phyloP scores from a whole-genome alignment of 2,888 invertebrate species.

The Melipona bicolor region DNA sequence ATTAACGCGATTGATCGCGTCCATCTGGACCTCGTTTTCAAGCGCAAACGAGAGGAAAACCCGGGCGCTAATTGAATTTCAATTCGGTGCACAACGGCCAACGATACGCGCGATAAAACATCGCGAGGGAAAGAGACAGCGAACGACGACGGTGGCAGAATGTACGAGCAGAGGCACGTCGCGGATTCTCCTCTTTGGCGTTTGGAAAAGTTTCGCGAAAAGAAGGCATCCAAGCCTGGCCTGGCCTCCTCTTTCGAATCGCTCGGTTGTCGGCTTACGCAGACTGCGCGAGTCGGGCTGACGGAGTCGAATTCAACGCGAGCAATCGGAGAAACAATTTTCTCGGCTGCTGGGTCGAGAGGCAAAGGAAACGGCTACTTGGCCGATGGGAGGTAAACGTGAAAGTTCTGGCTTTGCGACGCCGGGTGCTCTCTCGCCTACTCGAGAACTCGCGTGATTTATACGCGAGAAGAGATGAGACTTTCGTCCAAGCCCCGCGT shows the following conservation, averaged over 20 bases:
- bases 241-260: conserved; percentile 6
- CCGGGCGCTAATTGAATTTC: conserved; percentile 23
- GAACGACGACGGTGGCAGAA: neutral
- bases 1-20: conserved; percentile 4
- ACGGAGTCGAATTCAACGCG: conserved; percentile 50
- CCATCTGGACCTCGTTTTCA: conserved; percentile 5
- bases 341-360: conserved; percentile 32
- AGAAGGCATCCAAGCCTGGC: conserved; percentile 26
- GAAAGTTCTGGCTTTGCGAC: conserved; percentile 43
- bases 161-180: conserved; percentile 5
- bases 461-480: conserved; percentile 4
- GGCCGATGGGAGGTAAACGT: conserved; percentile 24
- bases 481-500: neutral
- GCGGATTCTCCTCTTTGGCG: conserved; percentile 7
- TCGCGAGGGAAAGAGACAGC: neutral
- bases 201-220: conserved; percentile 33
- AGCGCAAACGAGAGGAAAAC: conserved; percentile 11
- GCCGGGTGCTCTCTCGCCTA: neutral
- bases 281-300: conserved; percentile 16
- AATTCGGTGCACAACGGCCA: neutral
- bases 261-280: conserved; percentile 25
- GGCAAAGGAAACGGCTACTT: conserved; percentile 46
- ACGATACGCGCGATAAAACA: conserved; percentile 23
- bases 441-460: conserved; percentile 18
- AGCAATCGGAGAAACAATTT: conserved; percentile 60